phyloP scores from a whole-genome alignment of 2,113 vertebrate genomes.

The Corvus moneduloides region DNA sequence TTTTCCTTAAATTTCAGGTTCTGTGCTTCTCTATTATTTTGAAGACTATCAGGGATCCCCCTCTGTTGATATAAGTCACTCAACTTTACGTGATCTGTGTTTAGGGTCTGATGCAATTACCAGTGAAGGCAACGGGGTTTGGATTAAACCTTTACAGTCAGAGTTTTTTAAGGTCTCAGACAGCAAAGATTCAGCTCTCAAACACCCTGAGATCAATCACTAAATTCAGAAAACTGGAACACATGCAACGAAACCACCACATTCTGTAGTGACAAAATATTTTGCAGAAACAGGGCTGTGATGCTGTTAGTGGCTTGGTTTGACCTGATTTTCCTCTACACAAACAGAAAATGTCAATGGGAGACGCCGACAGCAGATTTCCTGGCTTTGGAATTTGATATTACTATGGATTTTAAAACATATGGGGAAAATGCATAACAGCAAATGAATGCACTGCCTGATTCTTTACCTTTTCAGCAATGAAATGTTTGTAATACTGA shows the following conservation, averaged over 20 bases:
- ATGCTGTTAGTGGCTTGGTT: background rate
- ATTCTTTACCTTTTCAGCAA: background rate
- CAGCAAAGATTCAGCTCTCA: background rate
- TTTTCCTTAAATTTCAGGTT: background rate
- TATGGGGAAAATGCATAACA: background rate
- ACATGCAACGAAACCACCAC: background rate
- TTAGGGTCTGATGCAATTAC: background rate
- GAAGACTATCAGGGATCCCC: background rate
- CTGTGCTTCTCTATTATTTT: background rate
- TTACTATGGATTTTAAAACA: background rate
- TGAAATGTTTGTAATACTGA: background rate
- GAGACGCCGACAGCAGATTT: background rate
- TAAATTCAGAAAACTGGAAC: conserved; percentile 20
- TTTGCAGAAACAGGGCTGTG: background rate
- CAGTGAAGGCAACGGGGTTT: background rate
- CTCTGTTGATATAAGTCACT: background rate
- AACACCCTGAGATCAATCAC: background rate
- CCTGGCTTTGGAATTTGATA: background rate
- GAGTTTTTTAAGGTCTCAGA: background rate
- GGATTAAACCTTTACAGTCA: background rate
- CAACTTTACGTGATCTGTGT: background rate
- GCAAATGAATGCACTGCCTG: background rate
- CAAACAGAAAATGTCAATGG: background rate
- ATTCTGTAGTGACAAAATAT: conserved; percentile 23
- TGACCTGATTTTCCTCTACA: conserved; percentile 37